Evolutionary conservation across 2,888 invertebrate species (phyloP).

Genomic region (Scotopteryx bipunctaria): DNA sequence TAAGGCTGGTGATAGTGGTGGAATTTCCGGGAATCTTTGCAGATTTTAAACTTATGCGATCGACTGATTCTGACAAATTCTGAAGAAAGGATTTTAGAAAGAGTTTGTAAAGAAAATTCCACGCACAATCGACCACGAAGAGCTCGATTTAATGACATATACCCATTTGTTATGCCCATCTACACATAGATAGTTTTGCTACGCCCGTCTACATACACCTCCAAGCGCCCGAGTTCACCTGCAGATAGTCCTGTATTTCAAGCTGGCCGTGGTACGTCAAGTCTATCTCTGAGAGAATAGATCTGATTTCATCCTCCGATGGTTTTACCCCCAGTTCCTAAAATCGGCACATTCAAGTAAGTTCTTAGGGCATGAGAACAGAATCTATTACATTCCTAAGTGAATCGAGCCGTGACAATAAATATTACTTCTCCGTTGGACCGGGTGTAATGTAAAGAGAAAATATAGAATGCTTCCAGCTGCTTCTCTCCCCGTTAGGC

Average conservation of each 20-base stretch:
- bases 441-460: no score
- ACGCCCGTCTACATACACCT: conserved; percentile 32
- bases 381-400: no score
- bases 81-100: background rate
- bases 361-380: conserved; percentile 10
- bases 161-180: conserved; percentile 3
- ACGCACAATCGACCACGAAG: background rate
- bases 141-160: background rate
- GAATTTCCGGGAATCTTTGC: no score
- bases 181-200: conserved; percentile 33
- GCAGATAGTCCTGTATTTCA: conserved; percentile 94
- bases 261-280: conserved; percentile 92
- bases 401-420: no score
- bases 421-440: no score
- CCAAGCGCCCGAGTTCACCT: conserved; percentile 83
- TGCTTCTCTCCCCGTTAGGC: no score
- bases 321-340: conserved; percentile 87
- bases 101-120: conserved; percentile 9
- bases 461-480: no score
- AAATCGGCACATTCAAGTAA: conserved; percentile 42
- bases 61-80: no score
- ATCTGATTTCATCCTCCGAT: conserved; percentile 88
- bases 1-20: no score
- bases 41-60: no score
- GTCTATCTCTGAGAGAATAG: conserved; percentile 92